These are phyloP conservation scores for Mastigias papua DNA, from an alignment of 30 jellyfish, hydroid and myxozoan species.

Conservation along the genomic window DNA sequence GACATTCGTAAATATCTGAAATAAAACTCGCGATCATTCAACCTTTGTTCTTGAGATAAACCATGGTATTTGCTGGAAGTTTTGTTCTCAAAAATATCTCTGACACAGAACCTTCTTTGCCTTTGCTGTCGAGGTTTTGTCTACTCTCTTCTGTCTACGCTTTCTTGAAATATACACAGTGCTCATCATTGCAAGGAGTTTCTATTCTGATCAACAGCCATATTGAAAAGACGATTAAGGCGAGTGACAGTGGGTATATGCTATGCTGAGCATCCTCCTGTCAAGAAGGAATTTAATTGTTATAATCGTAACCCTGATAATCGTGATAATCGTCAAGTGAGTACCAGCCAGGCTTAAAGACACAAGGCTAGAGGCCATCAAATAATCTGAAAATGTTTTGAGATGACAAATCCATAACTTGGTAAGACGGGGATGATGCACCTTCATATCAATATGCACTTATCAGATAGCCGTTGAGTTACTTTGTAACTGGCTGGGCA, in stretches of 20 bases:
- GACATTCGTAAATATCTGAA: slow-evolving; percentile 68
- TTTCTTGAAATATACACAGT: slow-evolving; percentile 25
- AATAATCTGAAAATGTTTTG: no score
- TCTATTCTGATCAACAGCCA: slow-evolving; percentile 7
- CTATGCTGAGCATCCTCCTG: background rate
- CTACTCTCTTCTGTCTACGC: slow-evolving; percentile 29
- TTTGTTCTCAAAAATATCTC: slow-evolving; percentile 10
- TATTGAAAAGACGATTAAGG: background rate
- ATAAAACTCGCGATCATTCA: slow-evolving; percentile 32
- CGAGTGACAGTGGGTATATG: background rate
- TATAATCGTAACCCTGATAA: slow-evolving; percentile 3
- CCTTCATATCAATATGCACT: no score
- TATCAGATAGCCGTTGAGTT: no score
- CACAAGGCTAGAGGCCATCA: no score
- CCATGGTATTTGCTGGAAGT: slow-evolving; percentile 16
- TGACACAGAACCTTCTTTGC: slow-evolving; percentile 6
- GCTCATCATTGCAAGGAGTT: slow-evolving; percentile 38
- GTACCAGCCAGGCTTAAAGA: slow-evolving; percentile 25
- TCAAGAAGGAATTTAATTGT: background rate
- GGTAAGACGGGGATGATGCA: no score
- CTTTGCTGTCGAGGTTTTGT: background rate
- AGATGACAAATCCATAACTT: no score
- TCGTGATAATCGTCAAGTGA: slow-evolving; percentile 17
- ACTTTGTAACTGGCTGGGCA: no score
- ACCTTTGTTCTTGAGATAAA: slow-evolving; percentile 12